A percentile compares a stretch with the other conserved stretches of the same genome.
Conservation (phyloP, 2,113 vertebrate genomes). For the Rutilus rutilus region DNA sequence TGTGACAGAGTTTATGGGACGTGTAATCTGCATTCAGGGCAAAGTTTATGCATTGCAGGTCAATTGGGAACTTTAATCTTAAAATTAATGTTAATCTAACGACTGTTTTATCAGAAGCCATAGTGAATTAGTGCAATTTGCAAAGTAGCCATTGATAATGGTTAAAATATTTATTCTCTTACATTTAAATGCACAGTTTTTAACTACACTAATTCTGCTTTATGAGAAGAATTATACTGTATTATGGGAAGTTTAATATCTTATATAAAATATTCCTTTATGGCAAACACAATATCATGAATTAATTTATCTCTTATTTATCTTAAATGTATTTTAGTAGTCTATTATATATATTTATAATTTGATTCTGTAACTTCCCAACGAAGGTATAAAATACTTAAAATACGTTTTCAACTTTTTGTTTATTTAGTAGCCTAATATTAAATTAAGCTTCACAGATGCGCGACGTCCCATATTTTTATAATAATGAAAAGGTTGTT, state of each 20-base stretch:
- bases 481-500: neutral
- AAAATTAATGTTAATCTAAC: neutral
- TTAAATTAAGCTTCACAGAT: neutral
- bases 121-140: neutral
- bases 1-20: conserved; percentile 44
- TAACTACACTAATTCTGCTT: conserved; percentile 1
- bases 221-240: neutral
- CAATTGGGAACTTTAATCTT: neutral
- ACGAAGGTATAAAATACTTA: neutral
- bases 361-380: neutral
- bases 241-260: neutral
- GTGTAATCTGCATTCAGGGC: conserved; percentile 50
- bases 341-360: neutral
- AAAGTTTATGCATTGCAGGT: conserved; percentile 19
- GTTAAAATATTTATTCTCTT: neutral
- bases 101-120: neutral
- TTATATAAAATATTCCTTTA: neutral
- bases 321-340: neutral
- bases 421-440: neutral
- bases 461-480: neutral
- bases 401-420: neutral
- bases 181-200: neutral
- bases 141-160: neutral
- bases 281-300: neutral
- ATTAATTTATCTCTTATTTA: neutral